Base-by-base conservation (phyloP, 2,888 invertebrate genomes). In the Philaethria dido region DNA sequence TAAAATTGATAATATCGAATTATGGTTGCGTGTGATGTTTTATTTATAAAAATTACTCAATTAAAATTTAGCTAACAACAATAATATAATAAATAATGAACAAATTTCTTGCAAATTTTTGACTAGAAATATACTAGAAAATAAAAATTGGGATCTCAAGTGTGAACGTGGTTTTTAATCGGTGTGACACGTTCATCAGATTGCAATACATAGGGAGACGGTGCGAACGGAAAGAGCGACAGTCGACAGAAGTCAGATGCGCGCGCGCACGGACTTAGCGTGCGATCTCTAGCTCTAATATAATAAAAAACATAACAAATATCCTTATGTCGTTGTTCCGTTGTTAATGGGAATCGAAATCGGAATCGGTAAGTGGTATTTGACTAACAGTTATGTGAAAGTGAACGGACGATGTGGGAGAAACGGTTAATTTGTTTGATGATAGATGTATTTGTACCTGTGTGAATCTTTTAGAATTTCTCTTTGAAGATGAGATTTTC, bases 121-220 rank as follows among this genome's bases (percentile, higher is more conserved):
- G n/a, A n/a, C n/a, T n/a, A n/a, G n/a, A n/a, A n/a, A n/a, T n/a
- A n/a, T n/a, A n/a, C n/a, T n/a, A n/a, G n/a, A n/a, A 36, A 36
- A 36, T 52, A 48, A 13, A 11, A 16, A 29, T 45, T 61, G 5
- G 18, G 55, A 50, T 36, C 33, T 13, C n/a, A 22, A 42, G 3
- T 20, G 11, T 9, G 20, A 57, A 18, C 25, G 16, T n/a, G 3
- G 3, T 20, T 60, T 47, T 22, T 45, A 33, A 65, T 39, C 69
- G 73, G 67, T 69, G 70, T 71, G 62, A 71, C 50, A 54, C 47
- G 63, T 75, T 77, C 76, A 75, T 78, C 78, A 80, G 81, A 83
- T 86, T 83, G 88, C 87, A 82, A 85, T 80, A 73, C 75, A 75
- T 77, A 74, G 68, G 80, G 81, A 79, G 74, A 69, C 71, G 39